Conservation (phyloP, 92 coral and sea anemone species). For the Nematostella vectensis region DNA sequence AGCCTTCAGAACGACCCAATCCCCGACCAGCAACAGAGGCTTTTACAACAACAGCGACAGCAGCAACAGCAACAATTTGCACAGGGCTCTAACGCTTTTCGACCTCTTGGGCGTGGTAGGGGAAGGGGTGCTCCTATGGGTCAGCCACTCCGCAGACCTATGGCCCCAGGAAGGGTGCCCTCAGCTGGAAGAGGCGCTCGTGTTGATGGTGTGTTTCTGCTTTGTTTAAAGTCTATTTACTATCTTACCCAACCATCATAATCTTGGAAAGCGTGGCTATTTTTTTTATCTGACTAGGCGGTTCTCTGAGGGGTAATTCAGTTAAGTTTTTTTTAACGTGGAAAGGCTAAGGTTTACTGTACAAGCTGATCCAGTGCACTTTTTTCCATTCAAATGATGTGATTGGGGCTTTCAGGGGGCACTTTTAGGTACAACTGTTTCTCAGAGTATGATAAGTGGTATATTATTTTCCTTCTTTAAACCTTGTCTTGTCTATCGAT, state of each 20-base stretch:
- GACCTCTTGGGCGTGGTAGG: conserved; percentile 71
- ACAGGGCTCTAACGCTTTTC: conserved; percentile 3
- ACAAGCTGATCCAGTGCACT: no score
- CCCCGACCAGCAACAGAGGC: conserved; percentile 10
- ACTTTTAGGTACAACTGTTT: no score
- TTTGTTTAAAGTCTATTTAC: not conserved
- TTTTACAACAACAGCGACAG: conserved; percentile 13
- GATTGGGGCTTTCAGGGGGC: no score
- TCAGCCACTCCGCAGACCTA: conserved; percentile 86
- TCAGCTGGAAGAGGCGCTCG: not conserved
- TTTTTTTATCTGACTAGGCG: no score
- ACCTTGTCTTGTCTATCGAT: no score
- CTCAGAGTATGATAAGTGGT: no score
- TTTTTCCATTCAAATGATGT: no score
- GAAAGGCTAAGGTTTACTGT: no score
- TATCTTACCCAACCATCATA: not conserved
- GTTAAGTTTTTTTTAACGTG: no score
- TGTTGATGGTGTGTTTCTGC: not conserved
- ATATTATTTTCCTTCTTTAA: no score
- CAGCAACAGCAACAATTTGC: conserved; percentile 9
- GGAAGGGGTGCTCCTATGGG: conserved; percentile 60
- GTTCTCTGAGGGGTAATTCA: no score
- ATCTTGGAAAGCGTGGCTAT: not conserved
- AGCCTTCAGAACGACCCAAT: conserved; percentile 30
- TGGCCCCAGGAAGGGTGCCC: conserved; percentile 38